Base-by-base conservation (phyloP, 1,140 invertebrate species). In the Achroia grisella region DNA sequence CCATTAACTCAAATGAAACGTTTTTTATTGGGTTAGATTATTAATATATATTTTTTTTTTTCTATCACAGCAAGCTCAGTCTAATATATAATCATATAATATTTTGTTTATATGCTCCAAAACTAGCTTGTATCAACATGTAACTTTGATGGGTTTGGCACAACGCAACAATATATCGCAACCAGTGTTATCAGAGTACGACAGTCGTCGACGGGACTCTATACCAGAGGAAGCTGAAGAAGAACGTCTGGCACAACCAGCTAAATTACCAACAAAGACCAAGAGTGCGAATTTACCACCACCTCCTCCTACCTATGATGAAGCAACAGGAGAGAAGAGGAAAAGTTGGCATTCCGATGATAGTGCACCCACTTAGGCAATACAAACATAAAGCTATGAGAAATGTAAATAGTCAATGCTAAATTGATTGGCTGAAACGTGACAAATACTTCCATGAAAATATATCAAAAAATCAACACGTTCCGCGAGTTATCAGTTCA, bases 141-240 rank as follows among this genome's bases (percentile, higher is more conserved):
- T n/a, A n/a, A n/a, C n/a, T 6, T 6, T 62, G 10, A 17, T 53
- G 5, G 59, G 59, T 10, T 33, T 88, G 39, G 87, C 85, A 60
- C 87, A 89, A 67, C 78, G 83, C 36, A 89, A 88, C 62, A 88
- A 88, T 45, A 89, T 89, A 54, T 89, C 88, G 1, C 88, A 89
- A 49, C 88, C 88, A 15, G 85, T 81, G 12, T 72, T 89, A 5
- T 76, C 84, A 39, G 81, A 82, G 39, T 81, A 59, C 51, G 78
- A 85, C 75, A 75, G 60, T 48, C 86, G 69, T 50, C 78, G 86
- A 4, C 64, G 86, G 1, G 86, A 87, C 48, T 88, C 86, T 11
- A 88, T 88, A 17, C 85, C 86, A 0, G 86, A 88, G 53, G 86
- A 88, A 35, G 73, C 72, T 0, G 86, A 87, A 29, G 86, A 87